Evolutionary conservation across 2,888 invertebrate species (phyloP).

Genomic region (Apodemia mormo): DNA sequence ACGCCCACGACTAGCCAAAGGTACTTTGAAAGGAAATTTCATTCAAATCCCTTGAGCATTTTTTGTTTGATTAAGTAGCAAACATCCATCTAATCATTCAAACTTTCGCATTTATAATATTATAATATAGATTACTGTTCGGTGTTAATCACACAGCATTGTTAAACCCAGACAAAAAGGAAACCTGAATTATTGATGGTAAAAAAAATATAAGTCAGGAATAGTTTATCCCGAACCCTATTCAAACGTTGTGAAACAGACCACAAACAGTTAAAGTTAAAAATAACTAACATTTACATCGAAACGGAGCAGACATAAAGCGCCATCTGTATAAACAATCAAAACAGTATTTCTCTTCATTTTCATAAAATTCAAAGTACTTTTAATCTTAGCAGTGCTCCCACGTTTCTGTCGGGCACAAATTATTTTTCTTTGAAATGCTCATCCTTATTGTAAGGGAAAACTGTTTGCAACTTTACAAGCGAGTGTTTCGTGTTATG

Average conservation of each 20-base stretch:
- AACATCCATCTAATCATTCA: too few relatives aligned
- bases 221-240: not conserved
- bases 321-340: conserved; percentile 27
- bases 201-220: not conserved
- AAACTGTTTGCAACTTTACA: conserved; percentile 66
- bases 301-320: conserved; percentile 5
- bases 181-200: not conserved
- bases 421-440: conserved; percentile 58
- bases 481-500: conserved; percentile 69
- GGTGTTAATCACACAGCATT: too few relatives aligned
- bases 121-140: too few relatives aligned
- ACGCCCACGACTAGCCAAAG: too few relatives aligned
- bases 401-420: conserved; percentile 39
- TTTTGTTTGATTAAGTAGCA: too few relatives aligned
- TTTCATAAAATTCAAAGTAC: conserved; percentile 34
- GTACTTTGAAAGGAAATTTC: too few relatives aligned
- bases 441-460: conserved; percentile 69
- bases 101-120: too few relatives aligned
- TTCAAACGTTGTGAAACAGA: not conserved
- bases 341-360: conserved; percentile 28
- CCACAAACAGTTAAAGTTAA: conserved; percentile 14
- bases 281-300: conserved; percentile 18
- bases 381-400: conserved; percentile 33
- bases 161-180: too few relatives aligned
- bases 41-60: too few relatives aligned